Percentiles rank a stretch among this genome's conserved stretches.
Conservation (phyloP, 2,113 vertebrate genomes). For the Poeciliopsis occidentalis region DNA sequence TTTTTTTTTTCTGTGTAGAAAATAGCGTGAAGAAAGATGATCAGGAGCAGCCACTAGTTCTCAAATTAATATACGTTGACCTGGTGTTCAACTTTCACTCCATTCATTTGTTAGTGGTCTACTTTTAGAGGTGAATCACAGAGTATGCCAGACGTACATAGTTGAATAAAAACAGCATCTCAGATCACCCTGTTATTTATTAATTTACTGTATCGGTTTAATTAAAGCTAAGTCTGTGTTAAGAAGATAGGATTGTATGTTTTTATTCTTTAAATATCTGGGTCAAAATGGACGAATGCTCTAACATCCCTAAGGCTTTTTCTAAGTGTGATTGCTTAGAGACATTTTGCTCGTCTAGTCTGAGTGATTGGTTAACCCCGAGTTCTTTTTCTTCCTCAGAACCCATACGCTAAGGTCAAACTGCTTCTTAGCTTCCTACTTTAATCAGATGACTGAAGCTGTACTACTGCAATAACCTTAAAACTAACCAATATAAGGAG, state of each 20-base stretch:
- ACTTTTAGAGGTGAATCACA: conserved; percentile 2
- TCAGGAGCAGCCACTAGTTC: neutral
- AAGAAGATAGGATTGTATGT: neutral
- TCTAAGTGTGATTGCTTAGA: neutral
- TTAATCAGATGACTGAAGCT: conserved; percentile 38
- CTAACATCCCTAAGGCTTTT: neutral
- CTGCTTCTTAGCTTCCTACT: neutral
- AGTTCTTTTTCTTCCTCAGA: neutral
- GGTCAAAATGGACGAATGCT: neutral
- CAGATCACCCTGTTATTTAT: neutral
- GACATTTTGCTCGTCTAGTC: neutral
- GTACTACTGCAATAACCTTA: conserved; percentile 60
- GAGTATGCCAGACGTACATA: neutral
- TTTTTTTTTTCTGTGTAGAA: neutral
- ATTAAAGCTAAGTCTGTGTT: neutral
- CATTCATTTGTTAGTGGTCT: neutral
- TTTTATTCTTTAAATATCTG: neutral
- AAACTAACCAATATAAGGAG: conserved; percentile 42
- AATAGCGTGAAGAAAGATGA: neutral
- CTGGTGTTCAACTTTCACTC: neutral
- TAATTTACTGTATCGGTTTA: neutral
- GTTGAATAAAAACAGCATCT: neutral
- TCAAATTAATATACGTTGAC: neutral
- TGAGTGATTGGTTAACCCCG: neutral
- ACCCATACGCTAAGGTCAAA: neutral